A percentile compares a stretch with the other conserved stretches of the same genome.
Conservation (phyloP, 2,888 invertebrate species). For the Athrips mouffetella region DNA sequence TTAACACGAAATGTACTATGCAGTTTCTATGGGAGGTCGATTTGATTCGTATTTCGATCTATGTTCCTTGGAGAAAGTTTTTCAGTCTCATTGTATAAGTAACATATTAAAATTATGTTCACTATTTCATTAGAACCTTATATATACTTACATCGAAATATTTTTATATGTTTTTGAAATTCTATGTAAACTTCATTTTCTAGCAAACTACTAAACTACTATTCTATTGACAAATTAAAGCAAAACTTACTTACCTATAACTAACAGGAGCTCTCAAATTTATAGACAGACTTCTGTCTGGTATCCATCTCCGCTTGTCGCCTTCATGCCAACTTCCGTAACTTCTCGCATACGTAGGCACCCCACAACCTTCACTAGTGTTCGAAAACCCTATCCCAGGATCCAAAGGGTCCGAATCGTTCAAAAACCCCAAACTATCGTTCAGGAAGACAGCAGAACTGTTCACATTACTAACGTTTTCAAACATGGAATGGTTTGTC, state of each 20-base stretch:
- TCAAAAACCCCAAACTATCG: constrained; percentile 38
- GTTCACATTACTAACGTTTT: constrained; percentile 30
- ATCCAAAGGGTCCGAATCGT: constrained; percentile 51
- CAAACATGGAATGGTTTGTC: constrained; percentile 51
- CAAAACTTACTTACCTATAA: constrained; percentile 66
- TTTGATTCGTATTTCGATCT: too few species aligned
- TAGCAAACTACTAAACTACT: too few species aligned
- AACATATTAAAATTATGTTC: too few species aligned
- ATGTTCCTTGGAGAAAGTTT: too few species aligned
- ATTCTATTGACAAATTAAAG: background rate
- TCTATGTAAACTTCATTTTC: too few species aligned
- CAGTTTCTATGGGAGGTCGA: too few species aligned
- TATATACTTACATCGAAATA: too few species aligned
- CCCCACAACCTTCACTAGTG: constrained; percentile 53
- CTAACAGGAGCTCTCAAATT: constrained; percentile 73
- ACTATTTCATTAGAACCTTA: too few species aligned
- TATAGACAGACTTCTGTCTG: constrained; percentile 48
- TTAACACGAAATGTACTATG: too few species aligned
- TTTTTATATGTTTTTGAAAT: too few species aligned
- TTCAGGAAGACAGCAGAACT: constrained; percentile 33
- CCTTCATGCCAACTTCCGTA: constrained; percentile 70
- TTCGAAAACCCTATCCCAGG: constrained; percentile 51
- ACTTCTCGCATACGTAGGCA: constrained; percentile 53
- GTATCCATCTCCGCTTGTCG: constrained; percentile 44
- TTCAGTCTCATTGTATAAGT: too few species aligned